A percentile compares a stretch with the other conserved stretches of the same genome.
These are phyloP conservation scores for Drosophila pseudotalamancana DNA, from an alignment of 2,888 invertebrate genomes.

Conservation along the genomic window DNA sequence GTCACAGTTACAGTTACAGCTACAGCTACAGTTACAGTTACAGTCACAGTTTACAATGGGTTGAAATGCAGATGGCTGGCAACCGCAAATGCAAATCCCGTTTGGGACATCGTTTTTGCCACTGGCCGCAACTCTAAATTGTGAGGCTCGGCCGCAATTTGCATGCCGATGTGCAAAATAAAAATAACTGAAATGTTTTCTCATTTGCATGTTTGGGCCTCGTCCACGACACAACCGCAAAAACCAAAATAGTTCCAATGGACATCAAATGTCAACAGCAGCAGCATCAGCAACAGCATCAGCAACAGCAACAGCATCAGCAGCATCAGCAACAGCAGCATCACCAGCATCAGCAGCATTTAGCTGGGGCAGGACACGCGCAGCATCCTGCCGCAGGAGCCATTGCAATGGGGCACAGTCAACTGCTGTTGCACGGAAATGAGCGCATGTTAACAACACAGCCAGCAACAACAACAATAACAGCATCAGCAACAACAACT, in stretches of 20 bases:
- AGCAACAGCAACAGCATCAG: slow-evolving; percentile 50
- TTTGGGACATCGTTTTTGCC: slow-evolving; percentile 58
- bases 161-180: slow-evolving; percentile 72
- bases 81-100: slow-evolving; percentile 77
- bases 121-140: slow-evolving; percentile 64
- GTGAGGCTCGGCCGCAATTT: slow-evolving; percentile 62
- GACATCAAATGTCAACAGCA: slow-evolving; percentile 83
- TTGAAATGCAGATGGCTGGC: slow-evolving; percentile 55
- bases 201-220: slow-evolving; percentile 66
- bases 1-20: slow-evolving; percentile 43
- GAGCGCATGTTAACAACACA: slow-evolving; percentile 84
- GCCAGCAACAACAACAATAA: slow-evolving; percentile 69
- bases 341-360: slow-evolving; percentile 51
- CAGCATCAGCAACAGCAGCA: slow-evolving; percentile 29
- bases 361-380: slow-evolving; percentile 18
- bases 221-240: slow-evolving; percentile 69
- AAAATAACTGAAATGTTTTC: slow-evolving; percentile 78
- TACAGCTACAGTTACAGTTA: neutral
- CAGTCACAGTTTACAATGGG: no score
- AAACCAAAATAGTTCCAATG: slow-evolving; percentile 83
- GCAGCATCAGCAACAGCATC: slow-evolving; percentile 67
- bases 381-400: slow-evolving; percentile 46
- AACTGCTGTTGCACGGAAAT: slow-evolving; percentile 83
- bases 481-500: slow-evolving; percentile 59
- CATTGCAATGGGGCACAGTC: slow-evolving; percentile 69